Base-by-base conservation (phyloP, 2,888 invertebrate genomes). In the Calameuta pallipes region DNA sequence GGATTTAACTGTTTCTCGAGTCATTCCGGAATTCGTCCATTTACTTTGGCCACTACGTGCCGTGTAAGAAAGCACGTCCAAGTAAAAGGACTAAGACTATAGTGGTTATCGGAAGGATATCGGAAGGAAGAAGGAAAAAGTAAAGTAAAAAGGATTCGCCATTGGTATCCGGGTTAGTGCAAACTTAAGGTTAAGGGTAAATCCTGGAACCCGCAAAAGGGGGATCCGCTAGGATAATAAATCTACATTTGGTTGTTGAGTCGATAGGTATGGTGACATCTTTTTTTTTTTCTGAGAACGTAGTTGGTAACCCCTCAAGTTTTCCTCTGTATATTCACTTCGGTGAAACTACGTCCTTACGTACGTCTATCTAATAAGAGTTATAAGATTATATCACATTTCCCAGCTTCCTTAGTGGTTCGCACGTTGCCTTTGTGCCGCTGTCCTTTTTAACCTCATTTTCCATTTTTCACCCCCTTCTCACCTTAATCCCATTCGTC, bases 401-500 rank as follows among this genome's bases (percentile, higher is more conserved):
- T 56, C 9, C 4, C 23, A 6, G 23, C 15, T 56, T 56, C 23
- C 56, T 23, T 23, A 23, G 56, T 23, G 1, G 9, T 23, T 56
- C 23, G 9, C 23, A 23, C 56, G 56, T 23, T 1, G 23, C 56
- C 56, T 56, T 56, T 23, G 56, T 9, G 23, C 56, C 9, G 23
- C 56, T 56, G 56, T 69, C n/a, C 73, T 30, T 74, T n/a, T 71
- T 31, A n/a, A 11, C 75, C 35, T 56, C 6, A 35, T 30, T 75
- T 77, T 69, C 35, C 69, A 77, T 71, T 56, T 75, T 41, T 56
- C 70, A 34, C 15, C 74, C 34, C 70, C 23, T 70, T 41, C 74
- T 74, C 69, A 15, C n/a, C 56, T 82, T 76, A 79, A 78, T 83
- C 78, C 78, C 75, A 36, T 81, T 79, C 75, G 76, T 76, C 30